Base-by-base conservation (phyloP, 1,140 invertebrate genomes). In the Hyphantria cunea region DNA sequence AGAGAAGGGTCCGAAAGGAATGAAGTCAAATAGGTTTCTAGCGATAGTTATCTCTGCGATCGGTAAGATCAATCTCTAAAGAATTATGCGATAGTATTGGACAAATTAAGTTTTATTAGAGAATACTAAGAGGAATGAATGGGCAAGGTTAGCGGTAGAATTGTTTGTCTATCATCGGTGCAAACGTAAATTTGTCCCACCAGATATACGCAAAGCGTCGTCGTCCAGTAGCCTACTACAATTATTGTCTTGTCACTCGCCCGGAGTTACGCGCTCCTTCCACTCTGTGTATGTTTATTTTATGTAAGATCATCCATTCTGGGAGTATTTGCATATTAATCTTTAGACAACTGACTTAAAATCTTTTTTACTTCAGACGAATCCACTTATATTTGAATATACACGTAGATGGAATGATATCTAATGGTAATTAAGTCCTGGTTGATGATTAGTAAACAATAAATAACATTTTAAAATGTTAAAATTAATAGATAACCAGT, bases 181-280 rank as follows among this genome's bases (percentile, higher is more conserved):
- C 54, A 62, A 73, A 82, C 75, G 72, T 84, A 82, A 80, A 84
- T 82, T 85, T 83, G 82, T 83, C 80, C 64, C 15, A 6, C 49
- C 48, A 71, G 67, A 81, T 79, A 72, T 78, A 81, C 62, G 62
- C 34, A 54, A 65, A 61, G 73, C 71, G 67, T 74, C 58, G 69
- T 61, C 52, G 53, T 63, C 61, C 17, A 25, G 17, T 71, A 64
- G 76, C 69, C 68, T 70, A 63, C 54, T 62, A 70, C 81, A 84
- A 84, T 80, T 78, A 84, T 84, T 84, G 81, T 86, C 79, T 83
- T 86, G 80, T 86, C 83, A 82, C 74, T 85, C 80, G 50, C 55
- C 61, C 55, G 58, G 72, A 86, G 83, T 82, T 86, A 86, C 83
- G 79, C 66, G 77, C 63, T 69, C 64, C 66, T 64, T 79, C 74